Percentiles rank a stretch among this genome's conserved stretches.
These are phyloP conservation scores for Chloroceryle amazona DNA, from an alignment of 2,797 vertebrate genomes.

Conservation along the genomic window DNA sequence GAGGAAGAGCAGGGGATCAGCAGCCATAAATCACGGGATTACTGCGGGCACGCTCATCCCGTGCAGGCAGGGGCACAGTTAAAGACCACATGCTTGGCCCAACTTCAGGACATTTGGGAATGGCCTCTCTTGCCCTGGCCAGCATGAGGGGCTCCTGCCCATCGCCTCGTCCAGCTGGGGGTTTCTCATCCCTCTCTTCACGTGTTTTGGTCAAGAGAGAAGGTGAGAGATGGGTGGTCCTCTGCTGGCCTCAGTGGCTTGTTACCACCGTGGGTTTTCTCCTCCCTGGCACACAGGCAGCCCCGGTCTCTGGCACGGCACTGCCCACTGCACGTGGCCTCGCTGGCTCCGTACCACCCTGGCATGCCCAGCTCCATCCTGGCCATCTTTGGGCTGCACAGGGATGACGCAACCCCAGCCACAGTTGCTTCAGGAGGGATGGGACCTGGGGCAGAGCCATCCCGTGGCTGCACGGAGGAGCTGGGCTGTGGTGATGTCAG, in stretches of 20 bases:
- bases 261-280: rapidly evolving
- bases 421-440: not conserved
- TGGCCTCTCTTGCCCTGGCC: not conserved
- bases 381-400: rapidly evolving
- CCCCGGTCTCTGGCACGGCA: rapidly evolving
- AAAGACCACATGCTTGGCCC: not conserved
- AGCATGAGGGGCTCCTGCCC: rapidly evolving
- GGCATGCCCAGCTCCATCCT: not conserved
- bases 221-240: rapidly evolving
- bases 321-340: not conserved
- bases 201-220: not conserved
- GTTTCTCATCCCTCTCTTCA: not conserved
- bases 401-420: not conserved
- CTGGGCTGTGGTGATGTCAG: not conserved
- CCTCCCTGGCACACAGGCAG: rapidly evolving
- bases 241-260: rapidly evolving
- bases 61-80: not conserved
- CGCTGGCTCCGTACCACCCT: not conserved
- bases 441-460: rapidly evolving
- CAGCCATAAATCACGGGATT: not conserved
- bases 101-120: not conserved
- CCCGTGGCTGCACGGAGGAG: rapidly evolving
- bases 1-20: not conserved
- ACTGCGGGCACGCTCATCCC: rapidly evolving
- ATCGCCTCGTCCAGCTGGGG: rapidly evolving